These are phyloP conservation scores for Agrotis puta DNA, from an alignment of 2,888 invertebrate species.

Conservation along the genomic window DNA sequence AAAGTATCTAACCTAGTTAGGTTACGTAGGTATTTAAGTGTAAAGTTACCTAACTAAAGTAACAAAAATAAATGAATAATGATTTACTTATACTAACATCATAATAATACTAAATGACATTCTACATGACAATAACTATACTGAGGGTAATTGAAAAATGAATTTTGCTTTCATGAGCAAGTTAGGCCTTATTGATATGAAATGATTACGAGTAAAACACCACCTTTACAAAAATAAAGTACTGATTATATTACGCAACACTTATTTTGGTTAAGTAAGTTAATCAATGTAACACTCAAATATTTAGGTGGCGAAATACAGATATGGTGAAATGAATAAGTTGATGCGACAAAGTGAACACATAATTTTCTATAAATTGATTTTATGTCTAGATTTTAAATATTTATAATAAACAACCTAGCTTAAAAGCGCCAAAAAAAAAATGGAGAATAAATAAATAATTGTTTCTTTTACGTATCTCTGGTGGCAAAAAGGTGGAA, in stretches of 20 bases:
- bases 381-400: constrained; percentile 26
- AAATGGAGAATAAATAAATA: constrained; percentile 40
- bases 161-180: constrained; percentile 66
- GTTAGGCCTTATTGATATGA: constrained; percentile 78
- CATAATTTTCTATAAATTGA: constrained; percentile 36
- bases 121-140: constrained; percentile 41
- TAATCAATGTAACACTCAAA: background rate
- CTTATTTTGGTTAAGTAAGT: constrained; percentile 9
- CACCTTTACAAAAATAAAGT: constrained; percentile 36
- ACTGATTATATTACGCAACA: constrained; percentile 18
- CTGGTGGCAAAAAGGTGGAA: constrained; percentile 32
- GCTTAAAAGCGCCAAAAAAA: constrained; percentile 37
- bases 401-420: constrained; percentile 7
- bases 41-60: constrained; percentile 39
- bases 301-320: constrained; percentile 43
- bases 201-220: constrained; percentile 56
- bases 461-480: constrained; percentile 37
- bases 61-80: constrained; percentile 58
- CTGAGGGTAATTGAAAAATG: constrained; percentile 66
- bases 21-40: constrained; percentile 38
- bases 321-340: constrained; percentile 40
- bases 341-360: constrained; percentile 25
- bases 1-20: constrained; percentile 39
- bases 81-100: constrained; percentile 41
- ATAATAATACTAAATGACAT: constrained; percentile 45